Base-by-base conservation (phyloP, 2,113 vertebrate genomes). In the Terrapene triunguis region DNA sequence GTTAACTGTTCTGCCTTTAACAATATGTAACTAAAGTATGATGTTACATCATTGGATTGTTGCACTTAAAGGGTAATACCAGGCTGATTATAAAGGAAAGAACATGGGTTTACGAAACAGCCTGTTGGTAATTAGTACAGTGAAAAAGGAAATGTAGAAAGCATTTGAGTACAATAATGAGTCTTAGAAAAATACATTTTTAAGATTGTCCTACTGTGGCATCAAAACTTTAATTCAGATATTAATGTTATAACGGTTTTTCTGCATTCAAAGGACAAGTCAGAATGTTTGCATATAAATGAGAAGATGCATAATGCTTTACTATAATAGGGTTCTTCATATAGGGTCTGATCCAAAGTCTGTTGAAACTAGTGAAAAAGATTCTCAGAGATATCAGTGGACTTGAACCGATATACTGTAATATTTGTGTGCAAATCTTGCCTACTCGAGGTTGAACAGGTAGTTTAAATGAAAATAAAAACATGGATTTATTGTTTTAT, bases 31-130 rank as follows among this genome's bases (percentile, higher is more conserved):
- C 35, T n/a, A 47, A 47, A 11, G 51, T 74, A 24, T 3, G 8
- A 0, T 2, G 51, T 74, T 51, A 1, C 0, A 0, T 14, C 25
- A 35, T 27, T 78, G 87, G 47, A 5, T 84, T 29, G 0, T 32
- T 32, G 44, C 84, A 11, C 3, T 32, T 85, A 5, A 0, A 21
- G 14, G 21, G 32, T 44, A 32, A 50, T 5, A 6, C 12, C 7
- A 9, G 0, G 2, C 29, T 82, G 19, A 72, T 90, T 53, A 51
- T 29, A 3, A 17, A 29, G 51, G 82, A 83, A 69, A 82, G 54
- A 24, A 25, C 35, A 0, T 10, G 0, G 10, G 16, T 35, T 3
- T 84, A 74, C 38, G 48, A 57, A 35, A 65, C 32, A 65, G 7
- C 5, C 32, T 32, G 29, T 65, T 65, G 62, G 35, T 87, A 81